These are phyloP conservation scores for Brachyrhaphis roseni DNA, from an alignment of 2,797 vertebrate species.

Conservation along the genomic window DNA sequence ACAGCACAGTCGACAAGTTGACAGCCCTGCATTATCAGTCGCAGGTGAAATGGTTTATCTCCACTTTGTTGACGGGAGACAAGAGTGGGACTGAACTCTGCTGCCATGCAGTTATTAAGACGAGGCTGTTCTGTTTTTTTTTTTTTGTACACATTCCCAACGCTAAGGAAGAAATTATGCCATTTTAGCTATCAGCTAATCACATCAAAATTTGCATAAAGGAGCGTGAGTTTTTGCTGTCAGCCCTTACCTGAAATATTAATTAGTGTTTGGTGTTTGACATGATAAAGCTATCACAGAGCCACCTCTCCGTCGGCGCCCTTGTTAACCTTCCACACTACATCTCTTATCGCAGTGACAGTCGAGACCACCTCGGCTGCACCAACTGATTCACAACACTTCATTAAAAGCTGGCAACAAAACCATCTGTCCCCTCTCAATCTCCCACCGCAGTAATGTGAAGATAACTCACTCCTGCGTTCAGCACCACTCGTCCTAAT, in stretches of 20 bases:
- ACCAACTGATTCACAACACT: conserved; percentile 68
- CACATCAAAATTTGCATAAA: conserved; percentile 9
- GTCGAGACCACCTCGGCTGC: conserved; percentile 55
- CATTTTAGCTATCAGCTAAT: conserved; percentile 34
- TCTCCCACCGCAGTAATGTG: conserved; percentile 72
- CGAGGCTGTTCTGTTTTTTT: conserved; percentile 31
- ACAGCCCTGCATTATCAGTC: conserved; percentile 72
- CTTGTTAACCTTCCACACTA: conserved; percentile 52
- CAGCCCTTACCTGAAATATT: conserved; percentile 11
- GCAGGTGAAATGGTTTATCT: conserved; percentile 73
- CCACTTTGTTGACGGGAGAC: conserved; percentile 55
- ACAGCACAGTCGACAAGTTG: conserved; percentile 61
- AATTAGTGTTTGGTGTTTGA: conserved; percentile 11
- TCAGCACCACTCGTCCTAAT: conserved; percentile 75
- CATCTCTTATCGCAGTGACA: conserved; percentile 44
- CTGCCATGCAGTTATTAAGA: conserved; percentile 38
- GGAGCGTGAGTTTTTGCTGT: neutral
- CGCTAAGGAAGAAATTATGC: conserved; percentile 14
- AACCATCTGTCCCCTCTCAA: conserved; percentile 73
- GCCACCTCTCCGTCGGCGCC: conserved; percentile 22
- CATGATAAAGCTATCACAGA: conserved; percentile 21
- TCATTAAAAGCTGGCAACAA: conserved; percentile 74
- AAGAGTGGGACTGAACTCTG: conserved; percentile 35
- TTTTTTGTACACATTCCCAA: conserved; percentile 17
- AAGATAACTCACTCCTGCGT: conserved; percentile 73